These are phyloP conservation scores for Pinna nobilis DNA, from an alignment of 1,140 invertebrate genomes.

Conservation along the genomic window DNA sequence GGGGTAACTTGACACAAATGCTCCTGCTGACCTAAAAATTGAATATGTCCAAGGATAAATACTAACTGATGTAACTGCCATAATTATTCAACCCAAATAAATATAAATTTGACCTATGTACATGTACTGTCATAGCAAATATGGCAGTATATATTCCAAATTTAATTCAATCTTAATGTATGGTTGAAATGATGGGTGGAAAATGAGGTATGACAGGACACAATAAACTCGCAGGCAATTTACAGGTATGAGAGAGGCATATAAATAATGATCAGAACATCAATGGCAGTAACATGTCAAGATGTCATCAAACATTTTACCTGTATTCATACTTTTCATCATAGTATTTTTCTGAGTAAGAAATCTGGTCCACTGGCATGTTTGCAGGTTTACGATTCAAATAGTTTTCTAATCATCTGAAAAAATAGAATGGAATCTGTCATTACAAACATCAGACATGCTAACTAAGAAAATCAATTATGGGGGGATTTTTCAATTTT, in stretches of 20 bases:
- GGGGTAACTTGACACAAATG: too few relatives aligned
- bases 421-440: too few relatives aligned
- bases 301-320: slow-evolving; percentile 47
- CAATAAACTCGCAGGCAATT: background rate
- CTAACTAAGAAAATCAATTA: too few relatives aligned
- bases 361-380: slow-evolving; percentile 83
- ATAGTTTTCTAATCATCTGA: too few relatives aligned
- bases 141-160: background rate
- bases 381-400: background rate
- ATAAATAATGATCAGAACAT: background rate
- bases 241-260: background rate
- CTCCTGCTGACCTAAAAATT: too few relatives aligned
- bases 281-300: background rate
- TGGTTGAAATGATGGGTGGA: background rate
- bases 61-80: too few relatives aligned
- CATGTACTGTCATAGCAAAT: background rate
- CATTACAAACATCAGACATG: too few relatives aligned
- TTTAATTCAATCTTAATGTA: background rate
- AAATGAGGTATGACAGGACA: background rate
- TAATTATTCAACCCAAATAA: too few relatives aligned
- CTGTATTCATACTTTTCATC: slow-evolving; percentile 75
- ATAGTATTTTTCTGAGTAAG: slow-evolving; percentile 92
- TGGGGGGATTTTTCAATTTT: too few relatives aligned
- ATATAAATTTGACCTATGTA: too few relatives aligned
- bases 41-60: too few relatives aligned